Percentiles rank a stretch among this genome's conserved stretches.
phyloP scores from a whole-genome alignment of 1,140 invertebrate species.

The Archivesica marissinica region DNA sequence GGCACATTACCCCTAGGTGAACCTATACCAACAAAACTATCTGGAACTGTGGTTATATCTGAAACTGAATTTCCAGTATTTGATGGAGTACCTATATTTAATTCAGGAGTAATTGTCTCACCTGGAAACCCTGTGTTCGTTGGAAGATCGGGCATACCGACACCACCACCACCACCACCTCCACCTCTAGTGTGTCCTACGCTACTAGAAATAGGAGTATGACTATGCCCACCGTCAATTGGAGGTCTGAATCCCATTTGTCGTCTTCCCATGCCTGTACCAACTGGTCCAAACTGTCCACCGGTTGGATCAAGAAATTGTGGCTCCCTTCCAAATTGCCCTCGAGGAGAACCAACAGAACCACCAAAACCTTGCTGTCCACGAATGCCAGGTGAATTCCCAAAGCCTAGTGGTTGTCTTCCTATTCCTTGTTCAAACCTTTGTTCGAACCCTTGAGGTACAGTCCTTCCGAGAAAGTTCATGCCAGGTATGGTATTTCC shows the following conservation, averaged over 20 bases:
- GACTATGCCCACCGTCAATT: background rate
- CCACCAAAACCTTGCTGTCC: background rate
- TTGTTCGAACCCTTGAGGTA: background rate
- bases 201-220: background rate
- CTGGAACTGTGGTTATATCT: background rate
- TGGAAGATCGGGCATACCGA: background rate
- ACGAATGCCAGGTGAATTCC: background rate
- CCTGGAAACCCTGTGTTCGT: slow-evolving; percentile 13
- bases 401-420: slow-evolving; percentile 20
- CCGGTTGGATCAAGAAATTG: slow-evolving; percentile 24
- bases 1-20: background rate
- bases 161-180: slow-evolving; percentile 1
- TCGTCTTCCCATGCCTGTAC: background rate
- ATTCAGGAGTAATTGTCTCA: background rate
- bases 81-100: background rate
- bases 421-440: slow-evolving; percentile 33
- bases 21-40: background rate
- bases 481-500: background rate
- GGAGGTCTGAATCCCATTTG: background rate
- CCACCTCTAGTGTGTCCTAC: background rate
- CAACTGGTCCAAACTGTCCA: slow-evolving; percentile 13
- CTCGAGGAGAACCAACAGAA: background rate
- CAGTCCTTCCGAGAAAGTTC: background rate
- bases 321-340: background rate
- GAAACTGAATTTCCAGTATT: background rate